Evolutionary conservation across 2,888 invertebrate genomes (phyloP), one percentile per base, ranked within the genome.

Genomic region (Lithosia quadra): DNA sequence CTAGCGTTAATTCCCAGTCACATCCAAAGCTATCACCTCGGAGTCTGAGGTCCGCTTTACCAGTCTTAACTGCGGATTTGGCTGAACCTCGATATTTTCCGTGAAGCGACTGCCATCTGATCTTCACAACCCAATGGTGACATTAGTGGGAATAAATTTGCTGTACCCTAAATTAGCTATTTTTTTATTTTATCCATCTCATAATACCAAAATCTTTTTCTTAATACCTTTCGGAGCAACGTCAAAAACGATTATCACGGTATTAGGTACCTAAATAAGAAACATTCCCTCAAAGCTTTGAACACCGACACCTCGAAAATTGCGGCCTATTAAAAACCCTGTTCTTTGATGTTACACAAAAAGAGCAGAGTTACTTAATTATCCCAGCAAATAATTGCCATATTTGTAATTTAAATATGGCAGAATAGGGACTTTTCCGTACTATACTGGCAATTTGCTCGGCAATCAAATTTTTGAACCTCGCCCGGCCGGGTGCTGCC

Each of bases 311-410:
- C 63, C 63, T 63, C 15, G 59, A 67, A 76, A 76, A 79, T 57
- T 63, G 24, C 36, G 24, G 13, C 33, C 36, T n/a, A n/a, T 53
- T 62, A 33, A 39, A 67, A 74, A 68, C 69, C 68, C 24, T 56
- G 7, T 65, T 69, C 76, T 80, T 76, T 74, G 74, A 80, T 63
- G 63, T 66, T n/a, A 72, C 59, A 68, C 63, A 73, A 67, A 78
- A 77, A 80, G 63, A 73, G 64, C 36, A 18, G 63, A 70, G 65
- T 78, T 74, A 69, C 76, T 80, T 78, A 75, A 79, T 79, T 79
- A 77, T 72, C 70, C 64, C 70, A 61, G 68, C 65, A 77, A 77
- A 75, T 77, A 77, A 79, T 78, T 78, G 77, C 65, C 76, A 69
- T 74, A 76, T 74, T 78, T 74, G 71, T 55, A 55, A 62, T 62